Percentiles rank a stretch among this genome's conserved stretches.
These are phyloP conservation scores for Chelmon rostratus DNA, from an alignment of 2,797 vertebrate genomes.

Conservation along the genomic window DNA sequence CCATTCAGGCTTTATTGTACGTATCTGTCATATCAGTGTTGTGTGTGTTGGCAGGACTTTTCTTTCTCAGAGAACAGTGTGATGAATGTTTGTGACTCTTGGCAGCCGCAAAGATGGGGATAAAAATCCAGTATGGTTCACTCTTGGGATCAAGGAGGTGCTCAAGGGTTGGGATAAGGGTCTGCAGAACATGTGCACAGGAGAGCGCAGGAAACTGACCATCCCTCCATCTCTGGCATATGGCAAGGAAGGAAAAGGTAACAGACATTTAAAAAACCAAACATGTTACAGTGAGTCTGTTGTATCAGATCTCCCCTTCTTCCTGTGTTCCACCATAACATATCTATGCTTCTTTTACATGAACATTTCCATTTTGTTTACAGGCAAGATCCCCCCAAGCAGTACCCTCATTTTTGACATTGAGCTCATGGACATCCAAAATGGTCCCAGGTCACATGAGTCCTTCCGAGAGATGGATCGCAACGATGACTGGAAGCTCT, in stretches of 20 bases:
- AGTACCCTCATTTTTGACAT: slow-evolving; percentile 95
- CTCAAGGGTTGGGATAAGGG: slow-evolving; percentile 96
- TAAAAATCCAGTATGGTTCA: slow-evolving; percentile 95
- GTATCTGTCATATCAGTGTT: slow-evolving; percentile 18
- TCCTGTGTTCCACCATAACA: background rate
- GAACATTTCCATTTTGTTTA: slow-evolving; percentile 5
- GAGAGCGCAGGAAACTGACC: slow-evolving; percentile 93
- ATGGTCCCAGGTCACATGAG: slow-evolving; percentile 95
- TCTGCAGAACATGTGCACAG: slow-evolving; percentile 92
- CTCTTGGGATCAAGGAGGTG: slow-evolving; percentile 92
- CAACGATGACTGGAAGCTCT: slow-evolving; percentile 98
- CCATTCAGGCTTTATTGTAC: background rate
- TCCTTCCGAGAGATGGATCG: slow-evolving; percentile 98
- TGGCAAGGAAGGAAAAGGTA: slow-evolving; percentile 98
- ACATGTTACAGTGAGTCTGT: background rate
- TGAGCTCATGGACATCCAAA: slow-evolving; percentile 94
- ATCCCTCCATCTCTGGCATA: slow-evolving; percentile 92
- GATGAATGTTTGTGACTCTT: slow-evolving; percentile 66
- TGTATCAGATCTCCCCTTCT: background rate
- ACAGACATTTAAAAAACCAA: background rate
- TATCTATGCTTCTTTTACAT: background rate
- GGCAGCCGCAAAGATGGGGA: slow-evolving; percentile 91
- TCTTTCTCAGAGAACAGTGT: slow-evolving; percentile 36
- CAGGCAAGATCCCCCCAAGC: slow-evolving; percentile 95
- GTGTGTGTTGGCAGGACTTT: slow-evolving; percentile 16